Conservation (phyloP, 2,888 invertebrate genomes). For the Dioctria rufipes region DNA sequence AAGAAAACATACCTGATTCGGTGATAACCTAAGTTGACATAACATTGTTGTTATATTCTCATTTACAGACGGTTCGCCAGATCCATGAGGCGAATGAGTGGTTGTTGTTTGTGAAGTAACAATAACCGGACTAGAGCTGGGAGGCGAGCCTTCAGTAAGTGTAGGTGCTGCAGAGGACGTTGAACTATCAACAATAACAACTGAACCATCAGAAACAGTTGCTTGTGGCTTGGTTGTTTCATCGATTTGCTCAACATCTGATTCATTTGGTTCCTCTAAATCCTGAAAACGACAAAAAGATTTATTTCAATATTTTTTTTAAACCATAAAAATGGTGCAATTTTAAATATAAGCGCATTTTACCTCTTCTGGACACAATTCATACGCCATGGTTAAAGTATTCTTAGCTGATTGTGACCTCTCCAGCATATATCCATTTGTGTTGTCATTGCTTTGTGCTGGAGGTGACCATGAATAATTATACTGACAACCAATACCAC, state of each 20-base stretch:
- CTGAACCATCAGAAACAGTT: conserved; percentile 38
- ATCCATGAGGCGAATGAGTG: conserved; percentile 37
- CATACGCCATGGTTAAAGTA: conserved; percentile 85
- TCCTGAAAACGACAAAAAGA: conserved; percentile 63
- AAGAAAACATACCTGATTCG: conserved; percentile 51
- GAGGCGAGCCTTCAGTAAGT: conserved; percentile 24
- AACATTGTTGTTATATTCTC: conserved; percentile 49
- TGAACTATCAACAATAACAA: conserved; percentile 35
- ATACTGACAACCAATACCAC: conserved; percentile 77
- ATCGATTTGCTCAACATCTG: conserved; percentile 69
- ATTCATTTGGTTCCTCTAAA: conserved; percentile 71
- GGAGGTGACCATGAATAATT: conserved; percentile 96
- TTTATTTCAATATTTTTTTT: too few species aligned
- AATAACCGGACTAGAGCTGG: conserved; percentile 56
- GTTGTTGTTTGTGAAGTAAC: conserved; percentile 53
- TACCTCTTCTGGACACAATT: conserved; percentile 81
- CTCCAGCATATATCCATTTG: conserved; percentile 95
- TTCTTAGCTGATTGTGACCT: conserved; percentile 94
- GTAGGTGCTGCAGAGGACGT: conserved; percentile 30
- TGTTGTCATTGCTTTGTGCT: conserved; percentile 94
- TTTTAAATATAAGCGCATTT: conserved; percentile 51
- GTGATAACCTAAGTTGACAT: conserved; percentile 55
- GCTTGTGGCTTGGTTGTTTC: conserved; percentile 60
- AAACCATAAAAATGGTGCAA: neutral
- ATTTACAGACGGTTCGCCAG: conserved; percentile 41